These are phyloP conservation scores for Plotosus lineatus DNA, from an alignment of 2,113 vertebrate species.

Conservation along the genomic window DNA sequence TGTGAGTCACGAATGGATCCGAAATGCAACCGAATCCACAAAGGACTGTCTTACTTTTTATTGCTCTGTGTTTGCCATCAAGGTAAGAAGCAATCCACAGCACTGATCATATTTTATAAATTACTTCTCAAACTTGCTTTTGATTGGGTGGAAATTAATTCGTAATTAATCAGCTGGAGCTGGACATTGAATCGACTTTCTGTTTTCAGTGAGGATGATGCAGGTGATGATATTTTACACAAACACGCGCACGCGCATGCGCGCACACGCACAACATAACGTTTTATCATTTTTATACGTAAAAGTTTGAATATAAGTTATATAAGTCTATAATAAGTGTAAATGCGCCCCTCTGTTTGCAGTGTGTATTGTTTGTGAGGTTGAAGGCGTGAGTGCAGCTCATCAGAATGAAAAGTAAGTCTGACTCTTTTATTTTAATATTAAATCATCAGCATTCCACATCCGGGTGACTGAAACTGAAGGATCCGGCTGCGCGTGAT, in stretches of 20 bases:
- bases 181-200: background rate
- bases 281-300: too few species aligned
- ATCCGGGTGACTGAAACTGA: too few species aligned
- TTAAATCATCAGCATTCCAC: too few species aligned
- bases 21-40: constrained; percentile 60
- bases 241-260: background rate
- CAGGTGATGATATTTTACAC: background rate
- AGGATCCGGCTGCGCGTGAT: too few species aligned
- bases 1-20: constrained; percentile 74
- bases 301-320: background rate
- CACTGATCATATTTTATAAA: background rate
- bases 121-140: background rate
- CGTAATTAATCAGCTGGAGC: too few species aligned
- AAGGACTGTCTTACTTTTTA: constrained; percentile 56
- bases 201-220: background rate
- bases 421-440: too few species aligned
- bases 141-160: background rate
- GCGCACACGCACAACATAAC: too few species aligned
- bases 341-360: constrained; percentile 53
- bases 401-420: constrained; percentile 71
- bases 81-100: constrained; percentile 64
- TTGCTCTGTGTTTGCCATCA: constrained; percentile 66
- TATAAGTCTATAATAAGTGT: background rate
- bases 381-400: constrained; percentile 64
- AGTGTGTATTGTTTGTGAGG: constrained; percentile 66